Conservation (phyloP, 2,797 vertebrate species). For the Manis crassicaudata region DNA sequence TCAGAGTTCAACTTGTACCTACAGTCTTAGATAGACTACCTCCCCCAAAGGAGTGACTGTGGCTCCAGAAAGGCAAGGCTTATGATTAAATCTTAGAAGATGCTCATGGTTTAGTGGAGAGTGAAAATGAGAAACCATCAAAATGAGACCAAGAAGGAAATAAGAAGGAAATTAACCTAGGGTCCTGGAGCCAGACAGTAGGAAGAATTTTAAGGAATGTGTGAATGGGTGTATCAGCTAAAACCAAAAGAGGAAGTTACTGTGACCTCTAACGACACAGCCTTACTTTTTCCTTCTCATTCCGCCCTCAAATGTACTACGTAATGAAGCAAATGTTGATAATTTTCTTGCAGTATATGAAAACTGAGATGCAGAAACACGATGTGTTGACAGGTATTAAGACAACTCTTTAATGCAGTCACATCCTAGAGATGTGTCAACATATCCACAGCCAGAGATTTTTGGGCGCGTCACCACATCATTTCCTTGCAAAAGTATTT, state of each 20-base stretch:
- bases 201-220: background rate
- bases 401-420: conserved; percentile 61
- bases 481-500: conserved; percentile 58
- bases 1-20: background rate
- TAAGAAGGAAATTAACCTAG: background rate
- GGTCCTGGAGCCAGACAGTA: background rate
- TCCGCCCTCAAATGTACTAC: background rate
- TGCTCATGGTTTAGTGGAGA: background rate
- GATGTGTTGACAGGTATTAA: conserved; percentile 58
- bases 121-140: background rate
- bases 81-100: background rate
- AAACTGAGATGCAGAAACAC: conserved; percentile 61
- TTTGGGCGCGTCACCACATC: background rate
- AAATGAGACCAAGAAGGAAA: background rate
- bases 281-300: conserved; percentile 22
- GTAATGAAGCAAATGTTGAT: conserved; percentile 47
- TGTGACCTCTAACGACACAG: background rate
- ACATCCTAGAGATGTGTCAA: conserved; percentile 51
- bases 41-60: background rate
- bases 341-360: conserved; percentile 55
- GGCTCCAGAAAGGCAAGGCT: background rate
- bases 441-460: conserved; percentile 48
- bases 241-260: conserved; percentile 7
- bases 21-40: background rate
- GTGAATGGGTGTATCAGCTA: background rate